Percentiles rank a stretch among this genome's conserved stretches.
Evolutionary conservation across 2,797 vertebrate genomes (phyloP).

Genomic region (Lagodon rhomboides): DNA sequence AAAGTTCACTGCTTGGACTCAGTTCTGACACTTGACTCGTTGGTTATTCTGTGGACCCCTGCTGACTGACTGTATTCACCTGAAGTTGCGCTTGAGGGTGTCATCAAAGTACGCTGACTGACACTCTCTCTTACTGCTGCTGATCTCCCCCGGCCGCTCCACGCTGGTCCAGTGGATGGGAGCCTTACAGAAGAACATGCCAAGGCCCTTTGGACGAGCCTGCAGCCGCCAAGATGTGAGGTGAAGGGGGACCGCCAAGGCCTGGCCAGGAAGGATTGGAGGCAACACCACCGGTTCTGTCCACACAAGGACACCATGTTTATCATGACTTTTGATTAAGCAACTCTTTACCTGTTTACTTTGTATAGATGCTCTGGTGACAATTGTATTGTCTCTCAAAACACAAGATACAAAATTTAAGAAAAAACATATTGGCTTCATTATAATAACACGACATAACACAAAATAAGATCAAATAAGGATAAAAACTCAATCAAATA

Average conservation of each 20-base stretch:
- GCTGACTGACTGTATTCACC: conserved; percentile 76
- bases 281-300: conserved; percentile 96
- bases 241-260: conserved; percentile 93
- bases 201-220: conserved; percentile 94
- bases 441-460: background rate
- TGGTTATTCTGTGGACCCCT: too few species aligned
- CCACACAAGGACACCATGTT: background rate
- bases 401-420: too few species aligned
- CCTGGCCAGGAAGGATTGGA: conserved; percentile 92
- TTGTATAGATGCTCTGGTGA: too few species aligned
- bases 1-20: too few species aligned
- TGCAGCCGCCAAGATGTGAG: conserved; percentile 97
- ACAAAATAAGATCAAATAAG: background rate
- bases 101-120: conserved; percentile 94
- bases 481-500: background rate
- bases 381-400: too few species aligned
- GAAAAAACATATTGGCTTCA: background rate
- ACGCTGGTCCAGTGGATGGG: conserved; percentile 98
- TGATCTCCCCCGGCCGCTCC: conserved; percentile 90
- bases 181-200: conserved; percentile 95
- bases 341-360: too few species aligned
- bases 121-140: conserved; percentile 95
- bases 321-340: too few species aligned
- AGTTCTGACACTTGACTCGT: too few species aligned
- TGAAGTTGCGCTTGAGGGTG: conserved; percentile 89